Conservation (phyloP, 2,797 vertebrate species). For the Sylvia borin region DNA sequence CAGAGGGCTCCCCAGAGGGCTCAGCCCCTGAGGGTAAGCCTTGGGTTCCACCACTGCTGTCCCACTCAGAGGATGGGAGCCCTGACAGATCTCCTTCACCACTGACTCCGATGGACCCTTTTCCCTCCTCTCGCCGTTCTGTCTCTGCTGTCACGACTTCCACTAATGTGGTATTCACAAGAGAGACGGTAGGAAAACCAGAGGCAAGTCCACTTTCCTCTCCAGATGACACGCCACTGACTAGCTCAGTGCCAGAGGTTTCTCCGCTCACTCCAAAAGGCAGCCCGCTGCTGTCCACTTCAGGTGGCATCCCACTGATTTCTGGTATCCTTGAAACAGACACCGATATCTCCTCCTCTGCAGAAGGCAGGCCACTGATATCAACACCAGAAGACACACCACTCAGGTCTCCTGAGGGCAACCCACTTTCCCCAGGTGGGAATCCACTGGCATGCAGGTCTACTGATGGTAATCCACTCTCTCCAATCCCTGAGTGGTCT, state of each 20-base stretch:
- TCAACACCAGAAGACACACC: constrained; percentile 68
- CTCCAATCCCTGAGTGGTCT: constrained; percentile 62
- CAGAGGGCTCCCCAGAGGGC: constrained; percentile 58
- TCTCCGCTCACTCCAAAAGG: constrained; percentile 76
- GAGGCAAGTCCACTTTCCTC: constrained; percentile 77
- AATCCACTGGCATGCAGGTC: constrained; percentile 70
- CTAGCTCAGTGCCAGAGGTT: constrained; percentile 72
- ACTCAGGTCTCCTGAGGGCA: constrained; percentile 72
- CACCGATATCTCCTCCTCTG: constrained; percentile 32
- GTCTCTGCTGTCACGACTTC: constrained; percentile 71
- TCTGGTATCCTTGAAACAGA: constrained; percentile 61
- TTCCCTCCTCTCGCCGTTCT: constrained; percentile 76
- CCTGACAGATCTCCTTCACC: constrained; percentile 75
- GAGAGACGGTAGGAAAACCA: constrained; percentile 76
- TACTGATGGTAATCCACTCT: constrained; percentile 71
- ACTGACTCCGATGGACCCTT: constrained; percentile 80
- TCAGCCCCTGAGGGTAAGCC: constrained; percentile 74
- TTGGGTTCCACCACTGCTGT: constrained; percentile 52
- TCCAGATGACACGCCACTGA: constrained; percentile 75
- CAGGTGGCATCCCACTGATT: constrained; percentile 37
- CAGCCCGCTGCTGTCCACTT: constrained; percentile 75
- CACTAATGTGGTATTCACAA: constrained; percentile 74
- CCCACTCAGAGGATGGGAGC: constrained; percentile 58
- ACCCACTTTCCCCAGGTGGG: constrained; percentile 63
- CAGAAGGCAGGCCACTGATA: constrained; percentile 74